Evolutionary conservation across 64 coral and sea anemone species (phyloP).

Genomic region (Catalaphyllia jardinei): DNA sequence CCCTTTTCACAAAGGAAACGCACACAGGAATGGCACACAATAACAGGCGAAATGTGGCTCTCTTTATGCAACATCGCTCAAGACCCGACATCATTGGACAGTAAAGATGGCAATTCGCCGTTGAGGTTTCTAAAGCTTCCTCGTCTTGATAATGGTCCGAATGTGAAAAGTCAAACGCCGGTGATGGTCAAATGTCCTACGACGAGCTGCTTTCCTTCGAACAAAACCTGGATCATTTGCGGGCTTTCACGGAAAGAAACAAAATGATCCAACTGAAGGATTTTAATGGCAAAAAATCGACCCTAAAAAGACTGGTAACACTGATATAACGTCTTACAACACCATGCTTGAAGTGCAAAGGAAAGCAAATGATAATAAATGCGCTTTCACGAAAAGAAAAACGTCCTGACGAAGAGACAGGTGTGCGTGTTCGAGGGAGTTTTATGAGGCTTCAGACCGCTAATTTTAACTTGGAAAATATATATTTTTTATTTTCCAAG

Average conservation of each 20-base stretch:
- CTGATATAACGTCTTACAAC: not conserved
- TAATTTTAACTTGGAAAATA: conserved; percentile 8
- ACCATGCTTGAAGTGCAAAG: not conserved
- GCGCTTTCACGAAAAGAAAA: not conserved
- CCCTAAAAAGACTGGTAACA: not conserved
- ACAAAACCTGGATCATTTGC: not conserved
- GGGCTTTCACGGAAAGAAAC: not conserved
- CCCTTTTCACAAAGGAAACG: not conserved
- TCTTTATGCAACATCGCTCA: too few relatives aligned
- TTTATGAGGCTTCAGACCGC: conserved; percentile 28
- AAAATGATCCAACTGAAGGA: not conserved
- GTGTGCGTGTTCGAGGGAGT: conserved; percentile 15
- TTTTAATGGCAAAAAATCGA: conserved; percentile 1
- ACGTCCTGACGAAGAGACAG: not conserved
- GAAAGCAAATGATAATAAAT: not conserved
- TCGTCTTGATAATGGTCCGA: not conserved
- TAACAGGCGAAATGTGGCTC: not conserved
- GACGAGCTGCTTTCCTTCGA: conserved; percentile 8
- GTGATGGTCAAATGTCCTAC: not conserved
- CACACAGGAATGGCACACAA: not conserved
- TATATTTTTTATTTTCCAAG: too few relatives aligned
- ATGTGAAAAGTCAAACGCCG: too few relatives aligned
- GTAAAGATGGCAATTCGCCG: not conserved
- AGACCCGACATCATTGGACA: too few relatives aligned
- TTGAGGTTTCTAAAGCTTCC: not conserved